Evolutionary conservation across 2,797 vertebrate species (phyloP), one percentile per base, ranked within the genome.

Genomic region (Microhierax caerulescens): DNA sequence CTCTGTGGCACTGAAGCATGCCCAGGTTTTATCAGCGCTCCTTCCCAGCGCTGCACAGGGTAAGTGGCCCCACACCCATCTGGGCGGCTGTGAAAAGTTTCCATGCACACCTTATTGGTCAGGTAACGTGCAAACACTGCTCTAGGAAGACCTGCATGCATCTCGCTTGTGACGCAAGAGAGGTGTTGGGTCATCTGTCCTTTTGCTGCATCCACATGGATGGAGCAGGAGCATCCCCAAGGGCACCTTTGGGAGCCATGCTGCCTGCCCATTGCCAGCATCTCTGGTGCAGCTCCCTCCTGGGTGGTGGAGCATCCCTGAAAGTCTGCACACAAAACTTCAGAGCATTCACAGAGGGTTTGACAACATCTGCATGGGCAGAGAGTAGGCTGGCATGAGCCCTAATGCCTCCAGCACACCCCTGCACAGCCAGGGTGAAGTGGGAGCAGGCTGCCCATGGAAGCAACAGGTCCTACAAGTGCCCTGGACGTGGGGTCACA

Each of bases 81-180:
- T 34, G n/a, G 21, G 27, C 37, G 50, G 50, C 22, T 27, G 25
- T 22, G 61, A 63, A 68, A 45, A 63, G 14, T 23, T 32, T 9
- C 50, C 43, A 27, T 0, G 7, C 14, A 4, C 12, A 13, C 24
- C 48, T 51, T 61, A 23, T 28, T 28, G 25, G 59, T 30, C 4
- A 30, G 30, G 27, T 39, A 27, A 76, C 1, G 0, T 19, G 68
- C 20, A 50, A 45, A 12, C 3, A 1, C n/a, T 37, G 36, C 20
- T 30, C 63, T 30, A 30, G 28, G n/a, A 50, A 57, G n/a, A 37
- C 37, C 28, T 39, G 28, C 21, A 17, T 28, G 56, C 17, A 50
- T n/a, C 21, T 24, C 5, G 9, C 13, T 64, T 65, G 57, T 51
- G 41, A 20, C 65, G 45, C 11, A 34, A 23, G 28, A 57, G 17